These are phyloP conservation scores for Bombus soroeensis DNA, from an alignment of 1,140 invertebrate genomes.

Conservation along the genomic window DNA sequence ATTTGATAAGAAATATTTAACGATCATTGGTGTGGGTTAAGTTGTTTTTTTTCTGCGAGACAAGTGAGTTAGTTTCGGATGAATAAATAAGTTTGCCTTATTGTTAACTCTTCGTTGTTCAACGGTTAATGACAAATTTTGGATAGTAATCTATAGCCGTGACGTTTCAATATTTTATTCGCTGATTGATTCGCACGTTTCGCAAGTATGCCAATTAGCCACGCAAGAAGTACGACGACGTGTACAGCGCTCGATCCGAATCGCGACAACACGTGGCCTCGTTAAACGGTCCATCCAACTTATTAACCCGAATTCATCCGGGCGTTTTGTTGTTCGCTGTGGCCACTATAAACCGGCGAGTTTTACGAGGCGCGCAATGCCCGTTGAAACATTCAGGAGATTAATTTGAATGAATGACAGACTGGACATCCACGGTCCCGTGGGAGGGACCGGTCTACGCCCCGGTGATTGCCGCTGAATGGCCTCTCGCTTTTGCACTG, in stretches of 20 bases:
- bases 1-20: not conserved
- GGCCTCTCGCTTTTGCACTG: conserved; percentile 47
- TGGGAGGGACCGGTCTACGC: conserved; percentile 59
- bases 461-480: conserved; percentile 61
- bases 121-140: too few species aligned
- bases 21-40: not conserved
- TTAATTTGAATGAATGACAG: conserved; percentile 69
- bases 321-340: conserved; percentile 45
- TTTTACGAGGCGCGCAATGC: conserved; percentile 55
- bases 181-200: not conserved
- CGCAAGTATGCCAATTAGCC: not conserved
- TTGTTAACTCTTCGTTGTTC: too few species aligned
- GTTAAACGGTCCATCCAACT: conserved; percentile 21
- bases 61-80: not conserved
- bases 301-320: conserved; percentile 40
- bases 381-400: conserved; percentile 64
- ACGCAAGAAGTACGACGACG: too few species aligned
- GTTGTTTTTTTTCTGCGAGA: not conserved
- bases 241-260: not conserved
- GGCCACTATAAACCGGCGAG: conserved; percentile 51
- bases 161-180: too few species aligned
- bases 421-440: conserved; percentile 51
- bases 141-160: too few species aligned
- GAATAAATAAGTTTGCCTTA: not conserved
- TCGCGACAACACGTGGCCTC: conserved; percentile 14